Evolutionary conservation across 2,888 invertebrate species (phyloP).

Genomic region (Dicycla oo): DNA sequence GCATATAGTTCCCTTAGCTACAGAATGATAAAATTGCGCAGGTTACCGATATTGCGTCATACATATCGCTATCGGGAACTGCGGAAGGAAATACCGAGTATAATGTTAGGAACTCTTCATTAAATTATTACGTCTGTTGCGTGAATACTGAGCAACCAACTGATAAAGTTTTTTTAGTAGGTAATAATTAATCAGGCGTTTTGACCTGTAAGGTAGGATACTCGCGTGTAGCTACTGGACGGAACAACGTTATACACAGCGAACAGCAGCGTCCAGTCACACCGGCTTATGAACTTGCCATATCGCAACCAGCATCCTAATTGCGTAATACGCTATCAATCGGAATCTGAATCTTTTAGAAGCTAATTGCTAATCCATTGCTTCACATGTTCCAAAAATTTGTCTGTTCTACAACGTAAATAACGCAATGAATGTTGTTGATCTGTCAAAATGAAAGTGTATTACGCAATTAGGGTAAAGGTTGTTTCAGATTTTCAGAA

Average conservation of each 20-base stretch:
- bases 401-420: no score
- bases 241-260: neutral
- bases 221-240: neutral
- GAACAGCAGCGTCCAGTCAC: neutral
- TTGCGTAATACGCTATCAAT: no score
- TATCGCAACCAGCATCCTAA: no score
- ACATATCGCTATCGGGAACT: neutral
- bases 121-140: conserved; percentile 2
- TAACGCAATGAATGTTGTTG: no score
- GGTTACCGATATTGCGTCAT: conserved; percentile 11
- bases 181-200: neutral
- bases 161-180: neutral
- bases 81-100: conserved; percentile 25
- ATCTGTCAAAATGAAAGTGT: no score
- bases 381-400: no score
- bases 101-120: conserved; percentile 14
- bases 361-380: no score
- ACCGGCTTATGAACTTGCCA: neutral
- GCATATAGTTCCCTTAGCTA: conserved; percentile 40
- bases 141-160: neutral
- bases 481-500: neutral
- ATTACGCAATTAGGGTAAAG: no score
- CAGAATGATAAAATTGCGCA: neutral
- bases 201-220: neutral
- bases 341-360: no score